These are phyloP conservation scores for Tetraneura akinire DNA, from an alignment of 1,140 invertebrate species.

Conservation along the genomic window DNA sequence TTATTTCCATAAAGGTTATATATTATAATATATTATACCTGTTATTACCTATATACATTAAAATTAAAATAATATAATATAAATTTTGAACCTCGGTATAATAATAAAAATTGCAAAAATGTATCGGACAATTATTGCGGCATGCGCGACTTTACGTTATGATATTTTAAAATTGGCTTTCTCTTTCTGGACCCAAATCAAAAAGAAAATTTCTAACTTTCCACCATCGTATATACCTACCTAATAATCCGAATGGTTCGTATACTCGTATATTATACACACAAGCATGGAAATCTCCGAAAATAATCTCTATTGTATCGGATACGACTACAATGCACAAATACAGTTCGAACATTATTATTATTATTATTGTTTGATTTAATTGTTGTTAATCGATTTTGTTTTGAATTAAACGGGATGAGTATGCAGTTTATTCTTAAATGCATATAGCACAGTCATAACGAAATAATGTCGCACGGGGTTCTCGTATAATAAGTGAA, in stretches of 20 bases:
- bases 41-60: too few species aligned
- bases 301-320: slow-evolving; percentile 45
- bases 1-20: too few species aligned
- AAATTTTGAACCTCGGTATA: too few species aligned
- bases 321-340: slow-evolving; percentile 1
- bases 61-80: too few species aligned
- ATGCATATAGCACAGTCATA: slow-evolving; percentile 39
- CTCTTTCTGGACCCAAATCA: slow-evolving; percentile 1
- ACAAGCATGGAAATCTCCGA: slow-evolving; percentile 9
- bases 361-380: slow-evolving; percentile 34
- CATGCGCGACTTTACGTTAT: too few species aligned
- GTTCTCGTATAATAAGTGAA: slow-evolving; percentile 20
- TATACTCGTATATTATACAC: neutral
- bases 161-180: neutral
- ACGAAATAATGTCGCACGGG: slow-evolving; percentile 6
- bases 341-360: neutral
- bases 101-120: too few species aligned
- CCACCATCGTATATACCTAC: too few species aligned
- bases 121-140: too few species aligned
- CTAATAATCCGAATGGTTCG: neutral
- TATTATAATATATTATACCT: too few species aligned
- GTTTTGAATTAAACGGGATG: slow-evolving; percentile 42
- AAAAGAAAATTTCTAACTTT: slow-evolving; percentile 46
- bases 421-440: slow-evolving; percentile 31
- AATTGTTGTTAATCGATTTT: slow-evolving; percentile 36